Base-by-base conservation (phyloP, 2,888 invertebrate species). In the Rotaria magnacalcarata region DNA sequence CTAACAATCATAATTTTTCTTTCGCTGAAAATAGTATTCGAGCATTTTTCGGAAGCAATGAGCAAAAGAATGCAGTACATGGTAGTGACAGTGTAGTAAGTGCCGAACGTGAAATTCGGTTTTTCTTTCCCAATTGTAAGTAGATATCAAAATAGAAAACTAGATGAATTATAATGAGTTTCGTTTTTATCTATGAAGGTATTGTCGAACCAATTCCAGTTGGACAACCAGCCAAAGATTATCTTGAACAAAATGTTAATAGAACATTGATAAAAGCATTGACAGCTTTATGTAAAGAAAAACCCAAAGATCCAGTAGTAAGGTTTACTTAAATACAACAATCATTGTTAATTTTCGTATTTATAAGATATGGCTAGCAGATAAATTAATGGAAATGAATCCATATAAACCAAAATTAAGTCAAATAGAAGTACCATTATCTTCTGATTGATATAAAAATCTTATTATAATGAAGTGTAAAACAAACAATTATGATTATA, bases 91-190 rank as follows among this genome's bases (percentile, higher is more conserved):
- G 92, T 89, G 91, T 92, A 34, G 91, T 92, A 0, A 93, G 93
- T 84, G 94, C 95, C 0, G 92, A 94, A 85, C 92, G 93, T 87
- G 96, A 96, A 91, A 95, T 96, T 89, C 93, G 94, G 89, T 96
- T 95, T 91, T 96, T 96, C 91, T 96, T 95, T 91, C 95, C 96
- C 1, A 93, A 94, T 89, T 93, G 95, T 95, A 92, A 92, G 93
- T 89, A 67, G 47, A 11, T 16, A 52, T 11, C 3, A 52, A 52
- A 52, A 52, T 11, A 52, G 52, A 14, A 52, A 14, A 52, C 52
- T 52, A 52, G 50, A 52, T 52, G 52, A 52, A 52, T 52, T 52
- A 16, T 52, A 52, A 11, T 47, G 8, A 86, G n/a, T 6, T 41
- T 19, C 27, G 34, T 34, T 34, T 34, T 80, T 86, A 85, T 85